Evolutionary conservation across 2,113 vertebrate species (phyloP), one percentile per base, ranked within the genome.

Genomic region (Alouatta palliata): DNA sequence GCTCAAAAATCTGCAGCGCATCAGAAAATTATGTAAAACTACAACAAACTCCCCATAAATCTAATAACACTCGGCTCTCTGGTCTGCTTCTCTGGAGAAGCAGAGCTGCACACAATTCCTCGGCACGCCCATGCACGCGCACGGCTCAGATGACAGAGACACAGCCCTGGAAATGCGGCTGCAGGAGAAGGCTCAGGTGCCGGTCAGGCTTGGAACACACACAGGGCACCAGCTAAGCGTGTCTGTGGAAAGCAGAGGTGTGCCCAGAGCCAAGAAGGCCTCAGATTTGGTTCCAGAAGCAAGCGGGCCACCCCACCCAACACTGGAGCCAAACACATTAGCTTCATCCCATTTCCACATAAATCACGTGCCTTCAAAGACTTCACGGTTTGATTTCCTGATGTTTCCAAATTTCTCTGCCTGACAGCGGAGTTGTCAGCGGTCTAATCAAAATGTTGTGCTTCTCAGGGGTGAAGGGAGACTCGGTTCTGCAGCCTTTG

Each of bases 351-450:
- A 68, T 97, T 98, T 97, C 92, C 98, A 97, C 97, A 98, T 98
- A 97, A 98, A 98, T 98, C 98, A 97, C 96, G 43, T 97, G 97
- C 97, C 98, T 98, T 97, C 97, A 95, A 97, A 98, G 98, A 77
- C 98, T 96, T 98, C 98, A 98, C 98, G 98, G 98, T 98, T 98
- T 97, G 98, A 98, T 96, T 97, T 97, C 98, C 97, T 86, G 97
- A 97, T 95, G 97, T 97, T 98, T 98, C 98, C 97, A 97, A 97
- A 98, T 98, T 97, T 95, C 97, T 94, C 95, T 98, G 97, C 98
- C 98, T 97, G 86, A 35, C 94, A 98, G 98, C 98, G 95, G 97
- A 90, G 96, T 92, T 97, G 97, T 98, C 97, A 96, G 92, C 95
- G 91, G 91, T 83, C 98, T 97, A 95, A 97, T 98, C 97, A 97